Evolutionary conservation across 1,140 invertebrate species (phyloP), one percentile per base, ranked within the genome.

Genomic region (Meloidogyne exigua): DNA sequence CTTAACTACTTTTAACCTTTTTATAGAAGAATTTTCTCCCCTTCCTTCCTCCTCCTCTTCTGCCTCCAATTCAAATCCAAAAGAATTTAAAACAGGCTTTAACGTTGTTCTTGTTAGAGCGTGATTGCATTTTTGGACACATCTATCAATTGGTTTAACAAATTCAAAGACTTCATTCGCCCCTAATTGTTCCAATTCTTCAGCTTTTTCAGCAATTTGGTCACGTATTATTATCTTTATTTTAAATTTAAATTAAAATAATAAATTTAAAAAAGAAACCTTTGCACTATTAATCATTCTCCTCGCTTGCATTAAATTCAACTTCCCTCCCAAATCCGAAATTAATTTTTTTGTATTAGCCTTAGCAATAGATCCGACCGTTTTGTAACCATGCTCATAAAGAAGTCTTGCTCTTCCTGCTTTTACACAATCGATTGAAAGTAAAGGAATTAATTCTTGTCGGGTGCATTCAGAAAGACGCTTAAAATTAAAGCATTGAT

Each of bases 201-300:
- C 72, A 21, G 72, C 44, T 42, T 82, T 80, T 65, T 80, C 79
- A 25, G 72, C 79, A 23, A 80, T 68, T 28, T 76, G 74, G n/a
- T 80, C 72, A 15, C 79, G 80, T 49, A 80, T 79, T 26, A 80
- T 72, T 13, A 42, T 32, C 79, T 80, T 21, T 82, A 80, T 74
- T n/a, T n/a, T 63, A 36, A n/a, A 63, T 57, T 57, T 57, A 39
- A 39, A 39, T 3, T 3, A 0, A 39, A 9, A 39, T 23, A 42
- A 15, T 23, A 36, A 42, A 21, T 42, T 25, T 44, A 28, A 23
- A 13, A 44, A 21, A 21, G 5, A 49, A 25, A 81, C 79, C 79
- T 80, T 82, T 39, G 79, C 79, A 72, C 79, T 76, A 39, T 36
- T 73, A 42, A 81, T 65, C 5, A 80, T 80, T 62, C 79, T 28